These are phyloP conservation scores for Ammodytes marinus DNA, from an alignment of 2,113 vertebrate species.

Conservation along the genomic window DNA sequence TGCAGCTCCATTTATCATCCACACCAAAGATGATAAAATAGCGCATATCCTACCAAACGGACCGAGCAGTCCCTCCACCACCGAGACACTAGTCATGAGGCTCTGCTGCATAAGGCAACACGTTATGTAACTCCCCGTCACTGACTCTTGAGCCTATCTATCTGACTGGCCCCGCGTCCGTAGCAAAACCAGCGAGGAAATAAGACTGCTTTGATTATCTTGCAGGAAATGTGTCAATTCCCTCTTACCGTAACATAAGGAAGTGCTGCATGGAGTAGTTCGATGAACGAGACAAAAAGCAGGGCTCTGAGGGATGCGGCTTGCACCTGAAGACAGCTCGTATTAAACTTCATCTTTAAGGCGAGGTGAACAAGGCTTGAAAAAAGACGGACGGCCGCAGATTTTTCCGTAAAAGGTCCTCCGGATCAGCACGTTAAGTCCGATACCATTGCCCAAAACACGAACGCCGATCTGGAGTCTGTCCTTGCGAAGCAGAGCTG, in stretches of 20 bases:
- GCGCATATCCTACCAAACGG: constrained; percentile 67
- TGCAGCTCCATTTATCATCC: constrained; percentile 11
- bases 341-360: constrained; percentile 81
- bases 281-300: constrained; percentile 70
- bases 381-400: constrained; percentile 37
- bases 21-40: constrained; percentile 43
- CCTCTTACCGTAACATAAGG: constrained; percentile 84
- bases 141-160: constrained; percentile 72
- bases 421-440: constrained; percentile 23
- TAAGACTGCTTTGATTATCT: neutral
- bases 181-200: neutral
- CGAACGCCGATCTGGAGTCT: constrained; percentile 27
- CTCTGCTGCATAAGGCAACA: constrained; percentile 74
- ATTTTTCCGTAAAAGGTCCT: constrained; percentile 6
- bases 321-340: constrained; percentile 74
- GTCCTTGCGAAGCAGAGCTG: constrained; percentile 54
- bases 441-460: constrained; percentile 20
- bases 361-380: constrained; percentile 49
- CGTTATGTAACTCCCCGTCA: constrained; percentile 80
- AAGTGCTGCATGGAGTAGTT: constrained; percentile 82
- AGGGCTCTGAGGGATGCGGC: constrained; percentile 80
- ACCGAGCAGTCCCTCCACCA: constrained; percentile 65
- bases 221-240: neutral
- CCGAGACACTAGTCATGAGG: constrained; percentile 72
- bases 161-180: constrained; percentile 27